Evolutionary conservation across 1,140 invertebrate species (phyloP).

Genomic region (Mizuhopecten yessoensis): DNA sequence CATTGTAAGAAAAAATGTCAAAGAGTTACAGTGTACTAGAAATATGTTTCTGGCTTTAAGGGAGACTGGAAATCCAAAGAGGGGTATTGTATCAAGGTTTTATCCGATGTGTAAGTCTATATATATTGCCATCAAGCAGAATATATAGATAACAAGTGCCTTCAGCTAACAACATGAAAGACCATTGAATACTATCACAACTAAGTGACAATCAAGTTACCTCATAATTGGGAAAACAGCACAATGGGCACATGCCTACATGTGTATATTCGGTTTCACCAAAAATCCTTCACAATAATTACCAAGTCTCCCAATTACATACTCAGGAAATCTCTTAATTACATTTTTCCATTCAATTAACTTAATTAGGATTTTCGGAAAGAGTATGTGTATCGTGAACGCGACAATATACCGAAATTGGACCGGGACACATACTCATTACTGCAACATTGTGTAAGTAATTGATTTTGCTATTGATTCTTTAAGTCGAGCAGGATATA

Average conservation of each 20-base stretch:
- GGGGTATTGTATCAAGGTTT: too few species aligned
- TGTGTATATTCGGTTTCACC: not conserved
- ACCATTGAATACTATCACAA: too few species aligned
- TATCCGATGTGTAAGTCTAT: too few species aligned
- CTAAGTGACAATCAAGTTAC: too few species aligned
- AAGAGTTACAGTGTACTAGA: too few species aligned
- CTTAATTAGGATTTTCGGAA: not conserved
- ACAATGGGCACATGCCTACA: not conserved
- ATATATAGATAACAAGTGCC: too few species aligned
- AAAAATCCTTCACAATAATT: not conserved
- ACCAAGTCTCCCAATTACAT: not conserved
- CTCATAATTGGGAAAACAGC: not conserved
- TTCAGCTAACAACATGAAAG: too few species aligned
- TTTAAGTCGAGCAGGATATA: not conserved
- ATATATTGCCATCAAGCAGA: too few species aligned
- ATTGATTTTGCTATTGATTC: conserved; percentile 1
- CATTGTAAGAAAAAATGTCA: too few species aligned
- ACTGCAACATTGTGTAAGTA: not conserved
- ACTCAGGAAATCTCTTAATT: not conserved
- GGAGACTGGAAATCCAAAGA: too few species aligned
- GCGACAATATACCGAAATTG: not conserved
- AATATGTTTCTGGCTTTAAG: too few species aligned
- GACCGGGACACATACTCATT: not conserved
- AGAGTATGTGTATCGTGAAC: not conserved
- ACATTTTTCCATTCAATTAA: not conserved